A percentile compares a stretch with the other conserved stretches of the same genome.
Conservation (phyloP, 1,140 invertebrate species). For the Hyphantria cunea region DNA sequence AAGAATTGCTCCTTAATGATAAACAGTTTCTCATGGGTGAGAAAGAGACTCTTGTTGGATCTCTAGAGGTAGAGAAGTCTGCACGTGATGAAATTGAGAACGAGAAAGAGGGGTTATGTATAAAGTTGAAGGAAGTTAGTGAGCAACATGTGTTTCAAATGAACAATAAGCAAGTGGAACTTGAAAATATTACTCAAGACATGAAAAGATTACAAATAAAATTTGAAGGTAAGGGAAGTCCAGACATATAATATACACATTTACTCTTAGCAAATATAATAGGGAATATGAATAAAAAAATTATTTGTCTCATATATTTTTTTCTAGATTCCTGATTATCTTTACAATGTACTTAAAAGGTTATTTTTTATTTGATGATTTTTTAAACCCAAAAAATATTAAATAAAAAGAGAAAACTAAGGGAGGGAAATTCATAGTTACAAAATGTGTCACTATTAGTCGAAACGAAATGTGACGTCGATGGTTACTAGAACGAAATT, state of each 20-base stretch:
- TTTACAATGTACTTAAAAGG: too few relatives aligned
- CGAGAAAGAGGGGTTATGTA: constrained; percentile 26
- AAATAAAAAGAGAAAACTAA: too few relatives aligned
- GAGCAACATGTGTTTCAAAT: constrained; percentile 33
- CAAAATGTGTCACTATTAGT: too few relatives aligned
- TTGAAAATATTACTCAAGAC: constrained; percentile 33
- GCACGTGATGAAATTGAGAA: constrained; percentile 34
- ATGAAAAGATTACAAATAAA: constrained; percentile 38
- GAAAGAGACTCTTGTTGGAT: constrained; percentile 36
- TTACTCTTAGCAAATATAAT: too few relatives aligned
- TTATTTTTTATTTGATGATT: too few relatives aligned
- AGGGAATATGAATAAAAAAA: too few relatives aligned
- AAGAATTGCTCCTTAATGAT: constrained; percentile 17
- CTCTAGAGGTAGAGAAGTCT: constrained; percentile 32
- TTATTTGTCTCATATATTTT: too few relatives aligned
- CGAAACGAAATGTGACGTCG: too few relatives aligned
- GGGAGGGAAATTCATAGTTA: too few relatives aligned
- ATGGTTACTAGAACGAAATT: too few relatives aligned
- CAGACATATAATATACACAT: not conserved
- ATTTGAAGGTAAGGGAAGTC: constrained; percentile 42
- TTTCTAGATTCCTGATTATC: too few relatives aligned
- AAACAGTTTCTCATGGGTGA: constrained; percentile 35
- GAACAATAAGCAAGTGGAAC: constrained; percentile 35
- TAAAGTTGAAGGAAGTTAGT: constrained; percentile 31
- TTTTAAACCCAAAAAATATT: too few relatives aligned